These are phyloP conservation scores for Drosophila rhopaloa DNA, from an alignment of 1,140 invertebrate genomes.

Conservation along the genomic window DNA sequence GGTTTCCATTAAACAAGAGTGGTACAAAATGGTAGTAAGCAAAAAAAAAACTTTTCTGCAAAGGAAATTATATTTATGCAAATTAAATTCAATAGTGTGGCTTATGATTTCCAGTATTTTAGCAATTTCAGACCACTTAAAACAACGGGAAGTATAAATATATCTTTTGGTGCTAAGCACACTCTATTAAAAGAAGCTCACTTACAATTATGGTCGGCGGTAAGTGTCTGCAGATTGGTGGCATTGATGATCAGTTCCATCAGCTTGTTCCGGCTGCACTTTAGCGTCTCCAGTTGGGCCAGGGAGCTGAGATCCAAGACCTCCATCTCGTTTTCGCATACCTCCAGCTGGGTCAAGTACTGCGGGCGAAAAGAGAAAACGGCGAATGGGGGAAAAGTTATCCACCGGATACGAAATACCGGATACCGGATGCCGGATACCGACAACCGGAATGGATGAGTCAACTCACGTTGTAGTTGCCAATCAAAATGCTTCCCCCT, in stretches of 20 bases:
- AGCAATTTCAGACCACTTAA: too few relatives aligned
- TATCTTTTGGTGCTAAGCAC: background rate
- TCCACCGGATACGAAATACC: conserved; percentile 6
- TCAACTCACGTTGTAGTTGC: conserved; percentile 90
- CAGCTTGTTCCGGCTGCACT: conserved; percentile 90
- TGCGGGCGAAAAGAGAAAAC: conserved; percentile 75
- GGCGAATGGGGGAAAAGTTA: conserved; percentile 9
- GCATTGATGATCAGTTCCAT: conserved; percentile 89
- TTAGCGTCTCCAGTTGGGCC: conserved; percentile 88
- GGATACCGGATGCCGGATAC: conserved; percentile 14
- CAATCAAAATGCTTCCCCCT: conserved; percentile 92
- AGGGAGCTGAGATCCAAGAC: conserved; percentile 90
- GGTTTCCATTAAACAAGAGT: too few relatives aligned
- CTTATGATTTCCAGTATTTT: too few relatives aligned
- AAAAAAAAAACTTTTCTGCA: too few relatives aligned
- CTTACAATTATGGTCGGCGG: conserved; percentile 91
- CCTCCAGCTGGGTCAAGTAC: conserved; percentile 90
- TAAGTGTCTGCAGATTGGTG: conserved; percentile 88
- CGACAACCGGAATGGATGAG: background rate
- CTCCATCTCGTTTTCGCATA: conserved; percentile 92
- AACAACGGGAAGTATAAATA: background rate
- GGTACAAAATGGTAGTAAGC: too few relatives aligned
- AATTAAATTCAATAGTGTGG: too few relatives aligned
- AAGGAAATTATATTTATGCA: too few relatives aligned
- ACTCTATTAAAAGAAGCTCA: background rate